These are phyloP conservation scores for Heliconius hortense DNA, from an alignment of 2,888 invertebrate species.

Conservation along the genomic window DNA sequence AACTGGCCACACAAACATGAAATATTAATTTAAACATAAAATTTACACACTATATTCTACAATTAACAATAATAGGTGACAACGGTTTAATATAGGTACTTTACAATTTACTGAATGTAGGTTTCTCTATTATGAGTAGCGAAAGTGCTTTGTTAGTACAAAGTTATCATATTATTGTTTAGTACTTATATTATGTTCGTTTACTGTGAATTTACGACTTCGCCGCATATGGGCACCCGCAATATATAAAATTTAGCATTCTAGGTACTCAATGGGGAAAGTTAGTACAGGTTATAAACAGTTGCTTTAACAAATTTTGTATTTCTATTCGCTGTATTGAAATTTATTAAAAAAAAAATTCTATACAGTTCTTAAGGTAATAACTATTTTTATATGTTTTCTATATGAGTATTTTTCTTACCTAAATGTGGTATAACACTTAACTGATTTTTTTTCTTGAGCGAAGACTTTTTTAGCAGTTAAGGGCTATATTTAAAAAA, in stretches of 20 bases:
- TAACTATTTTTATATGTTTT: not conserved
- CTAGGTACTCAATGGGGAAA: slow-evolving; percentile 5
- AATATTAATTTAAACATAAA: not conserved
- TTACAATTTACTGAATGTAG: slow-evolving; percentile 11
- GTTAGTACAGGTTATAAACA: slow-evolving; percentile 5
- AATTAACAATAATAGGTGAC: slow-evolving; percentile 5
- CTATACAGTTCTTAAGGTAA: not conserved
- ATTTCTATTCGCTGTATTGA: not conserved
- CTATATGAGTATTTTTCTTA: not conserved
- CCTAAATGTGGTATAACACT: not conserved
- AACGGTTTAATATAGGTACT: not conserved
- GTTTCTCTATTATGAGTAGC: slow-evolving; percentile 15
- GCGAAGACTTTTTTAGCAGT: too few species aligned
- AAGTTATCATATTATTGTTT: slow-evolving; percentile 25
- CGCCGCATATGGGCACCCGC: slow-evolving; percentile 27
- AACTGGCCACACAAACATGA: too few species aligned
- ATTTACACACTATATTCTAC: not conserved
- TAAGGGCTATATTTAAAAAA: too few species aligned
- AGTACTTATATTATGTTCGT: slow-evolving; percentile 18
- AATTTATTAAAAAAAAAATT: not conserved
- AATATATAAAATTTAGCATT: slow-evolving; percentile 18
- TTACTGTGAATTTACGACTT: slow-evolving; percentile 31
- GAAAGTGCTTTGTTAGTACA: slow-evolving; percentile 30
- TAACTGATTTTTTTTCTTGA: too few species aligned
- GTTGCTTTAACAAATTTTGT: slow-evolving; percentile 10